phyloP scores from a whole-genome alignment of 2,888 invertebrate species.

The Sipha maydis region DNA sequence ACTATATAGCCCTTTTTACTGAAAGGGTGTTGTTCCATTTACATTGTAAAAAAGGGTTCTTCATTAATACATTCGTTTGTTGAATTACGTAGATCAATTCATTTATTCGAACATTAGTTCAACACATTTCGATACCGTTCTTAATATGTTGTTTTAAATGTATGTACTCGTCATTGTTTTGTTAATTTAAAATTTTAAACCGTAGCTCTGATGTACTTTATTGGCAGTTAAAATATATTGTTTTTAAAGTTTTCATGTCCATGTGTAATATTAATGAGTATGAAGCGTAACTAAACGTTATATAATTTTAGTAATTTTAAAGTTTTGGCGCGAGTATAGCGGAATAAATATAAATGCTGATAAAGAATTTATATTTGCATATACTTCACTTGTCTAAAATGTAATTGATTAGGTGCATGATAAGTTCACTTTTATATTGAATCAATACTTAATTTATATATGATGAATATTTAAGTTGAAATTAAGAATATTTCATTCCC shows the following conservation, averaged over 20 bases:
- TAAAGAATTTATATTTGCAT: not conserved
- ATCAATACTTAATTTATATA: not conserved
- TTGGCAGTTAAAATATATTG: not conserved
- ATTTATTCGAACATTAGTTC: not conserved
- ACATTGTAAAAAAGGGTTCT: not conserved
- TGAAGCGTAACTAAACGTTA: not conserved
- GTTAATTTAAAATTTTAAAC: not conserved
- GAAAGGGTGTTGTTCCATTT: not conserved
- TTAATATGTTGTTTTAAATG: not conserved
- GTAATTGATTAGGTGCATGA: not conserved
- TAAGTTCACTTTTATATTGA: not conserved
- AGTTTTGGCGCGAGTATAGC: not conserved
- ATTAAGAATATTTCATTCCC: not conserved
- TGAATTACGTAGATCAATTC: not conserved
- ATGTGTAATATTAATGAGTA: no score
- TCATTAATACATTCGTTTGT: not conserved
- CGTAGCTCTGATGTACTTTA: not conserved
- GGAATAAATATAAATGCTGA: not conserved
- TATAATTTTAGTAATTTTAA: not conserved
- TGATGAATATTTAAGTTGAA: no score
- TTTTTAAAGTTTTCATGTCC: not conserved
- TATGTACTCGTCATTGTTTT: not conserved
- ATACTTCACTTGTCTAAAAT: not conserved
- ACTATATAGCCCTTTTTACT: not conserved
- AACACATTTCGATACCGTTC: not conserved